Percentiles rank a stretch among this genome's conserved stretches.
phyloP scores from a whole-genome alignment of 92 coral and sea anemone species.

The Zoanthus sansibaricus region DNA sequence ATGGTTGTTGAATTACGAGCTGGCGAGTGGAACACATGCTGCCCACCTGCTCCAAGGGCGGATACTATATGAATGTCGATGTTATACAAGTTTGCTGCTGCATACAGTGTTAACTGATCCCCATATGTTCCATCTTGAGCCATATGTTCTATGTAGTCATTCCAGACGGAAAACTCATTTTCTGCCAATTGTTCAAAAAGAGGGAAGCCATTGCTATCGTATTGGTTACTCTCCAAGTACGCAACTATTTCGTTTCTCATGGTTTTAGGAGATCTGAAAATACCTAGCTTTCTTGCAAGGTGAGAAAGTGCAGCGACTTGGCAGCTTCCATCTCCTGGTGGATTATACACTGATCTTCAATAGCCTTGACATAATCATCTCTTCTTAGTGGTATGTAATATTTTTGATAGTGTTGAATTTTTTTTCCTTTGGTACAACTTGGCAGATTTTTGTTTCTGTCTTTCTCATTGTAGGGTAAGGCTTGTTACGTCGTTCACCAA shows the following conservation, averaged over 20 bases:
- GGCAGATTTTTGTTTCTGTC: no score
- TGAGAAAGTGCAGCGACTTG: constrained; percentile 59
- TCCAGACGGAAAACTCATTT: not conserved
- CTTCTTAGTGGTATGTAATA: no score
- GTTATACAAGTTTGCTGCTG: no score
- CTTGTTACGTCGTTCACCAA: no score
- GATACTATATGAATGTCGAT: not conserved
- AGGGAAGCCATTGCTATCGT: constrained; percentile 53
- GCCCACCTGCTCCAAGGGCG: constrained; percentile 41
- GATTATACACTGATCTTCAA: constrained; percentile 29
- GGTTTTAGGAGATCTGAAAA: constrained; percentile 62
- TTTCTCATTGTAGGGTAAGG: no score
- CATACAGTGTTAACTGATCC: no score
- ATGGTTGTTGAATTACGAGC: no score
- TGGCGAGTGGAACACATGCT: constrained; percentile 44
- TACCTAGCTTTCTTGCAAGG: constrained; percentile 42
- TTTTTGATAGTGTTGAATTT: no score
- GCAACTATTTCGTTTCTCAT: constrained; percentile 54
- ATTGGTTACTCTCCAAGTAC: constrained; percentile 43
- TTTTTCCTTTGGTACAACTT: no score
- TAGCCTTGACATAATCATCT: no score
- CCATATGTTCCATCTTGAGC: no score
- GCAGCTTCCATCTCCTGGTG: constrained; percentile 64
- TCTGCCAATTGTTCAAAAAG: constrained; percentile 18
- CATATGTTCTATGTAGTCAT: no score